Percentiles rank a stretch among this genome's conserved stretches.
phyloP scores from a whole-genome alignment of 2,888 invertebrate genomes.

The Leptopterna dolabrata region DNA sequence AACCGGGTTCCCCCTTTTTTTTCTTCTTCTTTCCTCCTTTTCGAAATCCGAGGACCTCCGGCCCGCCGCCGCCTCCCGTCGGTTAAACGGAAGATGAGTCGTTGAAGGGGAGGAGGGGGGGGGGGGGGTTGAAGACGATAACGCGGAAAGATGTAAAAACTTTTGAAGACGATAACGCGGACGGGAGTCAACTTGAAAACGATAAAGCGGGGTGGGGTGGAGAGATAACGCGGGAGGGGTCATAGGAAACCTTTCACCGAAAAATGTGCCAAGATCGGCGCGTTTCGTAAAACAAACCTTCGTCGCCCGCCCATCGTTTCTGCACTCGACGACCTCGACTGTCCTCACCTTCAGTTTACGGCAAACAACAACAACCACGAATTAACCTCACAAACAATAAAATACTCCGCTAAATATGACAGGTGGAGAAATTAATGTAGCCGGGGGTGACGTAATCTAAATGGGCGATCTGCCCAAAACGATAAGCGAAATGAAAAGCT shows the following conservation, averaged over 20 bases:
- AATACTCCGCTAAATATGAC: background rate
- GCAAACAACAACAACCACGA: background rate
- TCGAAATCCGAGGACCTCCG: conserved; percentile 3
- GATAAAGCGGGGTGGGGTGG: background rate
- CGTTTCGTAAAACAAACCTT: background rate
- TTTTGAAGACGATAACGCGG: background rate
- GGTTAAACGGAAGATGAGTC: background rate
- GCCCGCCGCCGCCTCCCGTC: background rate
- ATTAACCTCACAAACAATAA: background rate
- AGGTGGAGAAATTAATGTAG: background rate
- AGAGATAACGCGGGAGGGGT: too few species aligned
- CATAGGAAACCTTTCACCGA: background rate
- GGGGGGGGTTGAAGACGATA: background rate
- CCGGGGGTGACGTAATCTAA: background rate
- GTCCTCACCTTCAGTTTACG: background rate
- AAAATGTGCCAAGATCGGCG: background rate
- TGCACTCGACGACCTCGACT: background rate
- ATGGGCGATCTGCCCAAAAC: conserved; percentile 1
- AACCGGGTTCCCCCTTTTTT: background rate
- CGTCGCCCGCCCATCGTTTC: background rate
- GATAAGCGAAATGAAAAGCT: background rate
- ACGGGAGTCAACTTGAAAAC: background rate
- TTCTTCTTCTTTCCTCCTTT: conserved; percentile 1
- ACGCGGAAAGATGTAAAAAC: background rate
- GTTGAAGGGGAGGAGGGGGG: background rate